Evolutionary conservation across 2,797 vertebrate species (phyloP).

Genomic region (Clarias platycephalus): DNA sequence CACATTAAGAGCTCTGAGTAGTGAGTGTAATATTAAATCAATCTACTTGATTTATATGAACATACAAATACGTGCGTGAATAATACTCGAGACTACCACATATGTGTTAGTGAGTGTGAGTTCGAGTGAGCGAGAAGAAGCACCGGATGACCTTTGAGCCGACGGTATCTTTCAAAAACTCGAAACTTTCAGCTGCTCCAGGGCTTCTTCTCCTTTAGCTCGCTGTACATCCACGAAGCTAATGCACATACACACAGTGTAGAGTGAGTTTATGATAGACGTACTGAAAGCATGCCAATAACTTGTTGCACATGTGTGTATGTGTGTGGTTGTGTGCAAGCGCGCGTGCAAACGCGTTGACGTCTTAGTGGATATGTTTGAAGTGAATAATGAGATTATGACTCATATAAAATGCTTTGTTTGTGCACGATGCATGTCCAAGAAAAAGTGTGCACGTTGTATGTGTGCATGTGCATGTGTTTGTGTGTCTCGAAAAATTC

Average conservation of each 20-base stretch:
- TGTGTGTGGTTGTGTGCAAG: slow-evolving; percentile 27
- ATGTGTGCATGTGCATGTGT: slow-evolving; percentile 12
- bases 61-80: background rate
- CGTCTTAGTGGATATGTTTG: background rate
- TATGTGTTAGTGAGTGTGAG: background rate
- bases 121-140: background rate
- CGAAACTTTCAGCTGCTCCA: background rate
- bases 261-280: background rate
- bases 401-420: slow-evolving; percentile 45
- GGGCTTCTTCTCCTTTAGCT: background rate
- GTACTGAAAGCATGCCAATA: background rate
- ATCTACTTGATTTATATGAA: background rate
- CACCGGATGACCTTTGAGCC: background rate
- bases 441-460: background rate
- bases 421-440: slow-evolving; percentile 15
- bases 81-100: background rate
- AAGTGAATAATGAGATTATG: slow-evolving; percentile 42
- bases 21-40: background rate
- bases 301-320: slow-evolving; percentile 15
- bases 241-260: background rate
- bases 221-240: background rate
- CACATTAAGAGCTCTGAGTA: background rate
- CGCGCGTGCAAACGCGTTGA: slow-evolving; percentile 31
- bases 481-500: slow-evolving; percentile 14
- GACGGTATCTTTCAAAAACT: background rate